A percentile compares a stretch with the other conserved stretches of the same genome.
Evolutionary conservation across 2,888 invertebrate genomes (phyloP).

Genomic region (Melipona beecheii): DNA sequence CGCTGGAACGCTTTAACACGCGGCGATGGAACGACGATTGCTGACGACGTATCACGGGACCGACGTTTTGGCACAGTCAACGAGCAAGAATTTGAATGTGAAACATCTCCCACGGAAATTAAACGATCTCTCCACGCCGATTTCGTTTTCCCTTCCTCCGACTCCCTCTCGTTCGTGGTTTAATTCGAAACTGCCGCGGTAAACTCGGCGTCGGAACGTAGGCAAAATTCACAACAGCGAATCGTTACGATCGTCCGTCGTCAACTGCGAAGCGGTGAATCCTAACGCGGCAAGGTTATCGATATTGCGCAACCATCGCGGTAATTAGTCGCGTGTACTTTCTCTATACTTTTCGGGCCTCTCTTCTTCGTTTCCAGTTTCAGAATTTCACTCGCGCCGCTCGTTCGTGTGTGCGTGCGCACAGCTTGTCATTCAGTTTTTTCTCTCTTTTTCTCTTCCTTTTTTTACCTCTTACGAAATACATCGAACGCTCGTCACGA

Average conservation of each 20-base stretch:
- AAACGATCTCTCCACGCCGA: neutral
- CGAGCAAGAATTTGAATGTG: too few relatives aligned
- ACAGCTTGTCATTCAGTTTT: constrained; percentile 66
- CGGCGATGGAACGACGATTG: neutral
- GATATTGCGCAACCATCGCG: constrained; percentile 56
- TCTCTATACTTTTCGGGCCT: constrained; percentile 52
- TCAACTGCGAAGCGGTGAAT: neutral
- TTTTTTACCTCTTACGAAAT: constrained; percentile 73
- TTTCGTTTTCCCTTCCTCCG: constrained; percentile 24
- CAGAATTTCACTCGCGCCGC: constrained; percentile 66
- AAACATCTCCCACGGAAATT: neutral
- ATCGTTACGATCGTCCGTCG: neutral
- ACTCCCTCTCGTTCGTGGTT: neutral
- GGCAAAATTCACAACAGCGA: neutral
- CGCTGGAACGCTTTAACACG: neutral
- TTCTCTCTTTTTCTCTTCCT: constrained; percentile 23
- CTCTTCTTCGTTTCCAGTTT: constrained; percentile 53
- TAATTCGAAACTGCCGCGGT: neutral
- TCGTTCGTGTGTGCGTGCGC: constrained; percentile 5
- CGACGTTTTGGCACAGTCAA: too few relatives aligned
- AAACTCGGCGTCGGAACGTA: neutral
- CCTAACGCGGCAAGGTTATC: constrained; percentile 54
- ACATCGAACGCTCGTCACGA: constrained; percentile 48
- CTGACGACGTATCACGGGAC: too few relatives aligned
- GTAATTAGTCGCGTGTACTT: constrained; percentile 61